phyloP scores from a whole-genome alignment of 2,113 vertebrate species.

The Oncorhynchus tshawytscha region DNA sequence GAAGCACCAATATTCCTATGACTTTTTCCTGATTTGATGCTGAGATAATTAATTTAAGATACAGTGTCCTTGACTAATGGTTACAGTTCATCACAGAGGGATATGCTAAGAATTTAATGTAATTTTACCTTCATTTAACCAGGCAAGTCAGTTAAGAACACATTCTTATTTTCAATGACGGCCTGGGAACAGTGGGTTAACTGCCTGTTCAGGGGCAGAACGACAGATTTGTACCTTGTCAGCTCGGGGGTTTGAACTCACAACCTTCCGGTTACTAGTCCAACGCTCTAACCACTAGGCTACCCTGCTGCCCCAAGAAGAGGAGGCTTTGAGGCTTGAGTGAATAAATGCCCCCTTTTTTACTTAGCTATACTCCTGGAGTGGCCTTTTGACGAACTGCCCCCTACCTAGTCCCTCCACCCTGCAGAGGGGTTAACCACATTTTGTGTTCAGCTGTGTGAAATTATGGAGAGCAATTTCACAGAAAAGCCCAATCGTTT shows the following conservation, averaged over 20 bases:
- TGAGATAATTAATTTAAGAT: constrained; percentile 27
- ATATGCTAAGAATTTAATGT: no score
- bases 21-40: constrained; percentile 21
- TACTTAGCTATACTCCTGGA: not conserved
- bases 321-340: constrained; percentile 20
- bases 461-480: constrained; percentile 1
- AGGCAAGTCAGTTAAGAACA: no score
- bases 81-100: constrained; percentile 22
- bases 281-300: no score
- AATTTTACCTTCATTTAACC: no score
- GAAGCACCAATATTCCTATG: constrained; percentile 1
- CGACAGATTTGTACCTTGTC: no score
- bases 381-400: constrained; percentile 6
- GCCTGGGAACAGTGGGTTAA: no score
- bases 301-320: no score
- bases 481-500: not conserved
- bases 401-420: no score
- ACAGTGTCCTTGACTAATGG: not conserved
- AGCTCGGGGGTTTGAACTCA: no score
- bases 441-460: not conserved
- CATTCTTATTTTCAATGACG: no score
- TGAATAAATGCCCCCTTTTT: constrained; percentile 5
- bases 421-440: not conserved
- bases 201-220: no score
- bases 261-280: no score